phyloP scores from a whole-genome alignment of 2,888 invertebrate genomes.

The Caenorhabditis panamensis region DNA sequence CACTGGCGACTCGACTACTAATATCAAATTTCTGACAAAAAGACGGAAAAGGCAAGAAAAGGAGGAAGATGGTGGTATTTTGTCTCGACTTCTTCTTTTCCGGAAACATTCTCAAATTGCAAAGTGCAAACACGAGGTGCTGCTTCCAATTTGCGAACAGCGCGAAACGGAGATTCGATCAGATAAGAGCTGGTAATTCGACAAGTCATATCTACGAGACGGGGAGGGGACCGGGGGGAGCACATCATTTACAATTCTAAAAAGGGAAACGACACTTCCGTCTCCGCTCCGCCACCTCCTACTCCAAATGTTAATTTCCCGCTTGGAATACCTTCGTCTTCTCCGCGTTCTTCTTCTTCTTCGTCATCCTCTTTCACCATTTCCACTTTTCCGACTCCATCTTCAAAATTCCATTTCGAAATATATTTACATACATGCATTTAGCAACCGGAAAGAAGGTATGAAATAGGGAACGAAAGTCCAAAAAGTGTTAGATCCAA shows the following conservation, averaged over 20 bases:
- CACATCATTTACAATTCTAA: conserved; percentile 62
- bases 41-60: background rate
- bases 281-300: conserved; percentile 15
- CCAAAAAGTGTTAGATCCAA: conserved; percentile 3
- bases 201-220: conserved; percentile 30
- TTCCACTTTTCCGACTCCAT: background rate
- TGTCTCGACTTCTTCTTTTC: conserved; percentile 5
- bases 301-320: conserved; percentile 53
- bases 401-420: too few species aligned
- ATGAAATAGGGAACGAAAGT: conserved; percentile 1
- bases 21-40: conserved; percentile 50
- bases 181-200: conserved; percentile 53
- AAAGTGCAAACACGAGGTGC: conserved; percentile 49
- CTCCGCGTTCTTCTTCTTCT: conserved; percentile 15
- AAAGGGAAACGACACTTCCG: conserved; percentile 61
- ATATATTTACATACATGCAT: too few species aligned
- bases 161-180: conserved; percentile 25
- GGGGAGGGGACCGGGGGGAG: background rate
- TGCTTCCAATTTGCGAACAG: conserved; percentile 23
- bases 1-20: background rate
- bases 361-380: background rate
- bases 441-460: too few species aligned
- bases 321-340: conserved; percentile 42
- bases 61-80: too few species aligned
- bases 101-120: conserved; percentile 53